Evolutionary conservation across 2,888 invertebrate species (phyloP).

Genomic region (Alcis repandata): DNA sequence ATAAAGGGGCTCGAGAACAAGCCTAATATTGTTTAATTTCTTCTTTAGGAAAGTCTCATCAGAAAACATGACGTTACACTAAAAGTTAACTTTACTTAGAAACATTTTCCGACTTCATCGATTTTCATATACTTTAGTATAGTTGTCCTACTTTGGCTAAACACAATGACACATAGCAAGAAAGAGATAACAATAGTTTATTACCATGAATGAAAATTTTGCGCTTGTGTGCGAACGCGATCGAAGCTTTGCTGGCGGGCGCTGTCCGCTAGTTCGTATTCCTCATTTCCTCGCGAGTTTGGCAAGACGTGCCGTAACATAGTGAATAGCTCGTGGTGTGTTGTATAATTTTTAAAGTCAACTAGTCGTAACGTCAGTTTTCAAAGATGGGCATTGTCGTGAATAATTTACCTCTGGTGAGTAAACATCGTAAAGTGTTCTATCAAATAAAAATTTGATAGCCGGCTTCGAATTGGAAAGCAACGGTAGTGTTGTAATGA

Average conservation of each 20-base stretch:
- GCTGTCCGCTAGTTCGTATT: slow-evolving; percentile 62
- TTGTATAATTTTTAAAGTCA: slow-evolving; percentile 55
- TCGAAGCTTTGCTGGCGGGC: slow-evolving; percentile 58
- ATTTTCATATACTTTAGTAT: slow-evolving; percentile 34
- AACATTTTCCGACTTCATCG: slow-evolving; percentile 10
- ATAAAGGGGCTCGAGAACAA: slow-evolving; percentile 16
- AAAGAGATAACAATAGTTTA: slow-evolving; percentile 74
- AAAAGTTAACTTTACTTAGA: slow-evolving; percentile 1
- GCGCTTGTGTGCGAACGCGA: slow-evolving; percentile 67
- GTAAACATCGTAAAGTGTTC: slow-evolving; percentile 52
- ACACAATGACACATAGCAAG: slow-evolving; percentile 49
- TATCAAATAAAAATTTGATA: slow-evolving; percentile 51
- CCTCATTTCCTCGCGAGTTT: slow-evolving; percentile 73
- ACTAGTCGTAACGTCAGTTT: slow-evolving; percentile 47
- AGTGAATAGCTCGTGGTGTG: slow-evolving; percentile 60
- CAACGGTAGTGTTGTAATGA: slow-evolving; percentile 83
- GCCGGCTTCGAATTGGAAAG: slow-evolving; percentile 81
- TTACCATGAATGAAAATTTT: slow-evolving; percentile 81
- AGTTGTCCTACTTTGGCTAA: slow-evolving; percentile 52
- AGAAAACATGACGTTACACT: slow-evolving; percentile 6
- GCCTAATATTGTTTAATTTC: neutral
- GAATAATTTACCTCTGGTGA: slow-evolving; percentile 79
- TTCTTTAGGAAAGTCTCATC: neutral
- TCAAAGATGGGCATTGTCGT: slow-evolving; percentile 78
- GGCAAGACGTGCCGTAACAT: slow-evolving; percentile 74